Percentiles rank a stretch among this genome's conserved stretches.
Evolutionary conservation across 2,888 invertebrate genomes (phyloP).

Genomic region (Platycheirus rosarum): DNA sequence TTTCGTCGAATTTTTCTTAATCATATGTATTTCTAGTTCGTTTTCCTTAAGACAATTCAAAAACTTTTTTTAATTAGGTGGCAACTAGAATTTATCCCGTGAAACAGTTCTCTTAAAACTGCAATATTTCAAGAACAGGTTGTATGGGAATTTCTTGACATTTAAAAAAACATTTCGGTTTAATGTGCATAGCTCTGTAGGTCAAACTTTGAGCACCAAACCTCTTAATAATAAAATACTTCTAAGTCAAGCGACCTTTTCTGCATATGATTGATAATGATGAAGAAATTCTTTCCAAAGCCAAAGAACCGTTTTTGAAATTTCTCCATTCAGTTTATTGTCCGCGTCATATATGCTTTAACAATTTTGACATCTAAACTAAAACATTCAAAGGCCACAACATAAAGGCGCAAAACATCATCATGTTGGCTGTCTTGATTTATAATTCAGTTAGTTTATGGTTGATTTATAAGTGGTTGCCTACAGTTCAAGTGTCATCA

Average conservation of each 20-base stretch:
- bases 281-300: not conserved
- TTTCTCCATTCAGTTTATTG: slow-evolving; percentile 19
- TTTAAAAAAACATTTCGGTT: too few relatives aligned
- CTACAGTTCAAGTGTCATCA: slow-evolving; percentile 68
- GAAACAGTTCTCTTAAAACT: too few relatives aligned
- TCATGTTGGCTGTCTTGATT: slow-evolving; percentile 42
- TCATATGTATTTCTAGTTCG: too few relatives aligned
- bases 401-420: slow-evolving; percentile 25
- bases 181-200: not conserved
- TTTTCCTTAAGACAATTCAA: too few relatives aligned
- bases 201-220: not conserved
- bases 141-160: too few relatives aligned
- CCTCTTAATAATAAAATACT: not conserved
- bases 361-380: slow-evolving; percentile 2
- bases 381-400: not conserved
- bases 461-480: slow-evolving; percentile 64
- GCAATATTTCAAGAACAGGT: too few relatives aligned
- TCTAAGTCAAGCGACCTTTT: not conserved
- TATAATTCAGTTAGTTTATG: too few relatives aligned
- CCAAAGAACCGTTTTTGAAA: not conserved
- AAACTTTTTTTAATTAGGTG: too few relatives aligned
- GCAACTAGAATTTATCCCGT: too few relatives aligned
- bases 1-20: too few relatives aligned
- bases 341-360: not conserved
- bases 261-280: not conserved